Conservation (phyloP, 2,113 vertebrate genomes). For the Scalopus aquaticus region DNA sequence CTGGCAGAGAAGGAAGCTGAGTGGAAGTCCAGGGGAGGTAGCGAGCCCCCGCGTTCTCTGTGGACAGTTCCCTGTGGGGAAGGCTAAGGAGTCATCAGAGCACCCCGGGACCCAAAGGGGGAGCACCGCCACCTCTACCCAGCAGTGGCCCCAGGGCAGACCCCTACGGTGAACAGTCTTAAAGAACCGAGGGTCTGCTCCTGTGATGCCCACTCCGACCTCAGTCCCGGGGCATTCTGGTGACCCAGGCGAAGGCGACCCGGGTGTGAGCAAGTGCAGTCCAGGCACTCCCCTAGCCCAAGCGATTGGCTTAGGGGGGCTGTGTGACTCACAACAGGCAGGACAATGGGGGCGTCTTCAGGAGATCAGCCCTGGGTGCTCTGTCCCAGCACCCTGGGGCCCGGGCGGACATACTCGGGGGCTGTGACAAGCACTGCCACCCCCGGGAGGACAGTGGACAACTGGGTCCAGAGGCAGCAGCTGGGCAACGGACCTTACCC, state of each 20-base stretch:
- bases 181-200: background rate
- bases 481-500: background rate
- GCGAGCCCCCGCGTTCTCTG: background rate
- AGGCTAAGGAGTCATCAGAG: too few relatives aligned
- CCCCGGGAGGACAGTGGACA: too few relatives aligned
- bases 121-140: background rate
- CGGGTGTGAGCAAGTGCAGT: background rate
- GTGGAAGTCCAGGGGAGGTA: background rate
- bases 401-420: background rate
- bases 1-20: accelerated
- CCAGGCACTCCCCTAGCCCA: background rate
- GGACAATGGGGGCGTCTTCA: background rate
- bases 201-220: background rate
- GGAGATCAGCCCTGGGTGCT: background rate
- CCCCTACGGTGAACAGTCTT: background rate
- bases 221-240: background rate
- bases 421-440: accelerated
- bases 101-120: background rate
- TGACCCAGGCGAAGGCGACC: background rate
- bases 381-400: background rate
- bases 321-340: background rate
- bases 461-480: background rate
- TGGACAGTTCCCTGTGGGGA: background rate
- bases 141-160: background rate
- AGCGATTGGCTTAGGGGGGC: background rate